Conservation (phyloP, 2,113 vertebrate species). For the Calidris pygmaea region DNA sequence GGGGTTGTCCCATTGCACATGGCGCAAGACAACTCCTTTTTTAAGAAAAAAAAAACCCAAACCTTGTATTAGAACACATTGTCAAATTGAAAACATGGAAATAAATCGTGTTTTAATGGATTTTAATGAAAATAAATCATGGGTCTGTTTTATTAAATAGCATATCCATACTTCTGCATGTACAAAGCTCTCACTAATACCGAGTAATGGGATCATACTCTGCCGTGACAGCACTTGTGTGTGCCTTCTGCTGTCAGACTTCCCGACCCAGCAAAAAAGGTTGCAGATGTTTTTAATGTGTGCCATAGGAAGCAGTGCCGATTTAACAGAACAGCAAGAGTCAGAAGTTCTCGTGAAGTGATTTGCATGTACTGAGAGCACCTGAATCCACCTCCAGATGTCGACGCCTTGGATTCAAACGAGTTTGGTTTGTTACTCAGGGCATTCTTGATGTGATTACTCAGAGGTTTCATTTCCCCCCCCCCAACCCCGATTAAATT, state of each 20-base stretch:
- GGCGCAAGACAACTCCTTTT: not conserved
- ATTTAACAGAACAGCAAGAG: not conserved
- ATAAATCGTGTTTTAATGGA: not conserved
- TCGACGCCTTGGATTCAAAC: accelerated
- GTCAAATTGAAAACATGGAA: not conserved
- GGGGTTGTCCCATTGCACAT: not conserved
- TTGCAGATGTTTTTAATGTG: not conserved
- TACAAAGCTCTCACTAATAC: not conserved
- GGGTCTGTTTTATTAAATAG: not conserved
- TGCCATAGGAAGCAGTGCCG: not conserved
- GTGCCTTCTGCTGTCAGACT: not conserved
- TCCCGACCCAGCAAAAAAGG: accelerated
- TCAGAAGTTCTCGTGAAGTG: not conserved
- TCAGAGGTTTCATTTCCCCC: not conserved
- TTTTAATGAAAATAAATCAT: not conserved
- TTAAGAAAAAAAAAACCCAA: not conserved
- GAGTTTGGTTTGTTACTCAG: not conserved
- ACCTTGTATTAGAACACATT: not conserved
- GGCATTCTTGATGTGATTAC: not conserved
- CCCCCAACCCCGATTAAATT: not conserved
- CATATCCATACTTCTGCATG: not conserved
- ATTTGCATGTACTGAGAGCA: not conserved
- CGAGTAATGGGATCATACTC: not conserved
- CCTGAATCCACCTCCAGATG: not conserved
- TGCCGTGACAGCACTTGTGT: not conserved